Evolutionary conservation across 2,113 vertebrate genomes (phyloP), one percentile per base, ranked within the genome.

Genomic region (Amphilophus citrinellus): DNA sequence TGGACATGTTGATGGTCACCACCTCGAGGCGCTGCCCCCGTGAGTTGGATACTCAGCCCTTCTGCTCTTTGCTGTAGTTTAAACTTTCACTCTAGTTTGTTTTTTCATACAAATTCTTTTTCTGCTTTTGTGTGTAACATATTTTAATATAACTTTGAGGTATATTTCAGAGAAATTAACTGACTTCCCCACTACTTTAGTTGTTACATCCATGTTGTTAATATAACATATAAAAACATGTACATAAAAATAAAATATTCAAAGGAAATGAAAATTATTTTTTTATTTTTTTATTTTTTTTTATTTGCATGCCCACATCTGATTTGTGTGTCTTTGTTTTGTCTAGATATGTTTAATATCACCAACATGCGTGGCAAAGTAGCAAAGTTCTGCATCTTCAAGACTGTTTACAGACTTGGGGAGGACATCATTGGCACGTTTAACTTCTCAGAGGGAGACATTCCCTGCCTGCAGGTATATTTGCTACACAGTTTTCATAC

Each of bases 381-480:
- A 84, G 98, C 97, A 5, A 98, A 97, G 0, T 98, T 99, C 93
- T 98, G 98, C 93, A 98, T 99, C 94, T 99, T 99, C 94, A 99
- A 99, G 92, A 98, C 96, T 0, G 95, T 99, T 2, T 99, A 99
- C 95, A 97, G 98, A 93, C 96, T 99, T 0, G 98, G 98, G 11
- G 98, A 99, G 86, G 98, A 99, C 7, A 96, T 99, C 71, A 94
- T 99, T 4, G 98, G 98, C 58, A 98, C 97, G 0, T 98, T 99
- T 80, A 98, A 95, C 90, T 98, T 99, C 90, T 98, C 97, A 0
- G 98, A 99, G 83, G 98, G 98, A 56, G 97, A 98, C 53, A 98
- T 99, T 73, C 98, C 97, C 0, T 99, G 98, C 89, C 92, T 99
- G 82, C 98, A 99, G 98, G 98, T 99, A 22, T 42, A 15, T 77